phyloP scores from a whole-genome alignment of 2,113 vertebrate species.

The Menidia beryllina region DNA sequence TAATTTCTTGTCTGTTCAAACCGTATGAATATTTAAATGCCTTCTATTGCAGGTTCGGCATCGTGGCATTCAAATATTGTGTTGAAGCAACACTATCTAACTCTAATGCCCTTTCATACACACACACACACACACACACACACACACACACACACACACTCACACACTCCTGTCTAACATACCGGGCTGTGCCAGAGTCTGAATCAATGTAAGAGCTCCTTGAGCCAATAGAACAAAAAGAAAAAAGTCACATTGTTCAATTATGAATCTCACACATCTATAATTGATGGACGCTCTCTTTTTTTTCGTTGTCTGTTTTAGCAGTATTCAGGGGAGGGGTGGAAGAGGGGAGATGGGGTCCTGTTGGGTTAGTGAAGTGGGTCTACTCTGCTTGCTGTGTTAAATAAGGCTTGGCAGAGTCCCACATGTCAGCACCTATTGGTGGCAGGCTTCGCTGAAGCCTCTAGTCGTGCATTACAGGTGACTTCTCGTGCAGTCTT shows the following conservation, averaged over 20 bases:
- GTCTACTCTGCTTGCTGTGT: slow-evolving; percentile 67
- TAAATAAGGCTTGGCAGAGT: slow-evolving; percentile 74
- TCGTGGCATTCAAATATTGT: neutral
- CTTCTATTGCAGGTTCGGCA: neutral
- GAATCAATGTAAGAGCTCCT: slow-evolving; percentile 89
- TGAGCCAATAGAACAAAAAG: slow-evolving; percentile 86
- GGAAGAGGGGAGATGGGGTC: slow-evolving; percentile 58
- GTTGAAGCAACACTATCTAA: neutral
- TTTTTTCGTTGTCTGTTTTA: slow-evolving; percentile 60
- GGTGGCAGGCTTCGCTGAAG: slow-evolving; percentile 71
- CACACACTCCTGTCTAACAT: slow-evolving; percentile 28
- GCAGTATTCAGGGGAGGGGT: slow-evolving; percentile 66
- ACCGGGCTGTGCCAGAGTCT: slow-evolving; percentile 80
- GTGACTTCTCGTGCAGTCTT: slow-evolving; percentile 68
- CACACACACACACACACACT: slow-evolving; percentile 5
- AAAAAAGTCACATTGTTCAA: slow-evolving; percentile 90
- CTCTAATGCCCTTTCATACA: slow-evolving; percentile 14
- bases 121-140: neutral
- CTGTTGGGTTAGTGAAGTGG: slow-evolving; percentile 68
- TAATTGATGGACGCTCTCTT: slow-evolving; percentile 84
- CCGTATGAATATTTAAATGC: slow-evolving; percentile 9
- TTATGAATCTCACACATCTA: slow-evolving; percentile 90
- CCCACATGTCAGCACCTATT: slow-evolving; percentile 75
- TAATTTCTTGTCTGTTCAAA: neutral
- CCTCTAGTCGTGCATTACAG: slow-evolving; percentile 68